These are phyloP conservation scores for Falco concolor DNA, from an alignment of 2,797 vertebrate genomes.

Conservation along the genomic window DNA sequence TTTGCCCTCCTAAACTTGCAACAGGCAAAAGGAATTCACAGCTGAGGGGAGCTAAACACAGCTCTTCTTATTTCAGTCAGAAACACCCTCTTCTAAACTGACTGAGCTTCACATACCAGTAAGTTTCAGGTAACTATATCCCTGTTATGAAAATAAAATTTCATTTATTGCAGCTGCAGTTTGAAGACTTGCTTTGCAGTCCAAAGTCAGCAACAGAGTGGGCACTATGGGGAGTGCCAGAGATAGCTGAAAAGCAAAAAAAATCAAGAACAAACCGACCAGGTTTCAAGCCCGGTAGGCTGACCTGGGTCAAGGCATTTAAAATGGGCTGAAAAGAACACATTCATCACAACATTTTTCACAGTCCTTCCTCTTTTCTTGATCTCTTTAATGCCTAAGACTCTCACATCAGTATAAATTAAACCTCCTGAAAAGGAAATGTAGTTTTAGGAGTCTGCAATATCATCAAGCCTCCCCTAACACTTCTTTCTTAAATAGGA, in stretches of 20 bases:
- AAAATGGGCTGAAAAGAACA: neutral
- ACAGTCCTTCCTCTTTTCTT: neutral
- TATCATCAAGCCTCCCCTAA: neutral
- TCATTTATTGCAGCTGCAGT: neutral
- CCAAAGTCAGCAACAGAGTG: neutral
- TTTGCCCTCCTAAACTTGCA: neutral
- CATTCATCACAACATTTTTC: neutral
- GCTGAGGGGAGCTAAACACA: neutral
- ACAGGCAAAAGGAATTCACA: neutral
- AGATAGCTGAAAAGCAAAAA: neutral
- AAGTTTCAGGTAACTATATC: neutral
- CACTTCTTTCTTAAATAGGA: neutral
- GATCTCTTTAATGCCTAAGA: neutral
- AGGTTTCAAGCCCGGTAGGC: neutral
- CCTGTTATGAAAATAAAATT: neutral
- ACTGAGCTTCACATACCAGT: neutral
- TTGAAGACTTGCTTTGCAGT: neutral
- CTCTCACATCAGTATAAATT: neutral
- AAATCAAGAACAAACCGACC: neutral
- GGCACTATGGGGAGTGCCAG: neutral
- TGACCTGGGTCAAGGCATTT: neutral
- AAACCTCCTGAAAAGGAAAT: neutral
- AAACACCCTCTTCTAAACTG: neutral
- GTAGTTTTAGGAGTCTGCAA: neutral
- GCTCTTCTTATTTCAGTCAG: neutral